A percentile compares a stretch with the other conserved stretches of the same genome.
Evolutionary conservation across 2,113 vertebrate species (phyloP).

Genomic region (Paracanthobrama guichenoti): DNA sequence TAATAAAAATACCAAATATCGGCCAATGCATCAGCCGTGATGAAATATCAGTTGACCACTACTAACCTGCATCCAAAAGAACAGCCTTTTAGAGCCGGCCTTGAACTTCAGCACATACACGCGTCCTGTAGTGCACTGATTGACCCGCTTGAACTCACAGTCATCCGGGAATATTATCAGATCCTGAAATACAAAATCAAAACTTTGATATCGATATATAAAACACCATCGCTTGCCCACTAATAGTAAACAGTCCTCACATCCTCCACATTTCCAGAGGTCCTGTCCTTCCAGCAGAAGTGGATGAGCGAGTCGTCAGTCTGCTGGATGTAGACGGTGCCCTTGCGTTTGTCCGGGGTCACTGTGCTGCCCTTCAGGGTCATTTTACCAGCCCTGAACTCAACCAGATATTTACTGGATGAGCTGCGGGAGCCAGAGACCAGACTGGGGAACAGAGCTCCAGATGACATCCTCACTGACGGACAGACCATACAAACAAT

Average conservation of each 20-base stretch:
- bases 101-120: conserved; percentile 97
- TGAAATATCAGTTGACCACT: too few species aligned
- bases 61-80: conserved; percentile 98
- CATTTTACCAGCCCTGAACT: conserved; percentile 97
- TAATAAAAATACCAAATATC: too few species aligned
- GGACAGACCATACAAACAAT: not conserved
- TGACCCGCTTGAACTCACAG: conserved; percentile 95
- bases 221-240: not conserved
- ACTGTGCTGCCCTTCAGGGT: conserved; percentile 92
- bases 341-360: conserved; percentile 95
- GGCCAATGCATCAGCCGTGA: too few species aligned
- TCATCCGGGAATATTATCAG: conserved; percentile 97
- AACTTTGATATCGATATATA: not conserved
- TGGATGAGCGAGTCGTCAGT: conserved; percentile 97
- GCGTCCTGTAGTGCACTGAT: conserved; percentile 91
- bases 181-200: conserved; percentile 74
- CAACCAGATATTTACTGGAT: conserved; percentile 94
- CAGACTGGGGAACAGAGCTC: conserved; percentile 94
- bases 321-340: conserved; percentile 95
- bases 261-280: conserved; percentile 90
- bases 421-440: conserved; percentile 92
- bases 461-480: conserved; percentile 82
- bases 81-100: conserved; percentile 93
- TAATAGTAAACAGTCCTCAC: conserved; percentile 70
- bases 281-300: conserved; percentile 98